Conservation (phyloP, 1,140 invertebrate species). For the Diuraphis noxia region DNA sequence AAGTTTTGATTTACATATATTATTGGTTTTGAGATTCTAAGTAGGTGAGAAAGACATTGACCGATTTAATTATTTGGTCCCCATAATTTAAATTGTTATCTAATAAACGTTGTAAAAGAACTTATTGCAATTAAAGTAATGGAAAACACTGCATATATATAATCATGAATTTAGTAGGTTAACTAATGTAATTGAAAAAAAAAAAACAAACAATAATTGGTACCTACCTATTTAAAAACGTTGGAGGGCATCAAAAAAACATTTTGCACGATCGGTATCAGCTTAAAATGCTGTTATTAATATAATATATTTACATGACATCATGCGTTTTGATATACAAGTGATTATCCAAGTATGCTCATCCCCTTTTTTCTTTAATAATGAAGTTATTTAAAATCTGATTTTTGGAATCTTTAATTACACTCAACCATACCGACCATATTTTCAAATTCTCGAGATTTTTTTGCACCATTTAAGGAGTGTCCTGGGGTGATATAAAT, state of each 20-base stretch:
- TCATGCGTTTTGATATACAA: no score
- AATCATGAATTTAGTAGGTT: not conserved
- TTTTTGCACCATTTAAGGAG: no score
- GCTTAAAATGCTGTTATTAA: not conserved
- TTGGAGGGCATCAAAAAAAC: not conserved
- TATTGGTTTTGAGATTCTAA: not conserved
- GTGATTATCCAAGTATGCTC: no score
- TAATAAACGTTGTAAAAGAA: not conserved
- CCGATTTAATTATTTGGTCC: slow-evolving; percentile 11
- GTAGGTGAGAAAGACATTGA: not conserved
- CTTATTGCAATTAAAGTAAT: not conserved
- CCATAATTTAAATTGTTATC: not conserved
- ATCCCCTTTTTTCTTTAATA: no score
- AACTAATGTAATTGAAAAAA: not conserved
- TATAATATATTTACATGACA: not conserved
- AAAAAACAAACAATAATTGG: not conserved
- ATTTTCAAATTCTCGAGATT: no score
- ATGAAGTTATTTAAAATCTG: no score
- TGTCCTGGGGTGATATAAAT: no score
- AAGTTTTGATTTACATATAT: slow-evolving; percentile 7
- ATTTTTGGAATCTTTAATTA: no score
- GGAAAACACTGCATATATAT: not conserved
- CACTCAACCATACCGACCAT: no score
- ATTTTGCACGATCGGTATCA: not conserved
- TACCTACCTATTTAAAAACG: not conserved